Evolutionary conservation across 2,797 vertebrate species (phyloP), one percentile per base, ranked within the genome.

Genomic region (Xyrichtys novacula): DNA sequence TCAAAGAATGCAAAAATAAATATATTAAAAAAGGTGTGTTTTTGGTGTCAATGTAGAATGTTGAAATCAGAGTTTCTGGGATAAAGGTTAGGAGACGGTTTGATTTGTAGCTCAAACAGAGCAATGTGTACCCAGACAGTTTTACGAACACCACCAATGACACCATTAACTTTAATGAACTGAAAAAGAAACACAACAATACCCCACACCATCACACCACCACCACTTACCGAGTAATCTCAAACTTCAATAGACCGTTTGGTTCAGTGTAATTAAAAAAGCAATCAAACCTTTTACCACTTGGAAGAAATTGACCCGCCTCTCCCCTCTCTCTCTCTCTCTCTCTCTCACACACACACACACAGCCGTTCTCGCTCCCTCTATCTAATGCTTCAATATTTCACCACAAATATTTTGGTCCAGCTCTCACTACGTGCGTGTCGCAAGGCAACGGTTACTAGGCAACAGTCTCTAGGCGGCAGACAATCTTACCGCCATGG

Each of bases 401-500:
- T 72, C 79, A 76, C 81, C 85, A 78, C 80, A 83, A 86, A 81
- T 78, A 86, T 81, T 88, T 87, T 77, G 81, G 81, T 88, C 81
- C 84, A 79, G 79, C 74, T 68, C 78, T 83, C 81, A 77, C 86
- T 87, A 75, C 57, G 71, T 62, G 66, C 23, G 65, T 79, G 86
- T 89, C 8, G 84, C 88, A 87, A 86, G 85, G 90, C 90, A 91
- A 93, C 86, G 50, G 91, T 91, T 91, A 87, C 92, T 83, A 81
- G 77, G 89, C 89, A 92, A 92, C 91, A 85, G 90, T 90, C 83
- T 91, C 88, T 83, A 83, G 87, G 89, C 84, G 81, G 89, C 76
- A 79, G 87, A 89, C 89, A 87, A 75, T 94, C 97, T 95, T 96
- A 99, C 97, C 94, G 91, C 92, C 82, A 96, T 85, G 86, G 96